A percentile compares a stretch with the other conserved stretches of the same genome.
phyloP scores from a whole-genome alignment of 2,888 invertebrate genomes.

The Sminthurinus aureus region DNA sequence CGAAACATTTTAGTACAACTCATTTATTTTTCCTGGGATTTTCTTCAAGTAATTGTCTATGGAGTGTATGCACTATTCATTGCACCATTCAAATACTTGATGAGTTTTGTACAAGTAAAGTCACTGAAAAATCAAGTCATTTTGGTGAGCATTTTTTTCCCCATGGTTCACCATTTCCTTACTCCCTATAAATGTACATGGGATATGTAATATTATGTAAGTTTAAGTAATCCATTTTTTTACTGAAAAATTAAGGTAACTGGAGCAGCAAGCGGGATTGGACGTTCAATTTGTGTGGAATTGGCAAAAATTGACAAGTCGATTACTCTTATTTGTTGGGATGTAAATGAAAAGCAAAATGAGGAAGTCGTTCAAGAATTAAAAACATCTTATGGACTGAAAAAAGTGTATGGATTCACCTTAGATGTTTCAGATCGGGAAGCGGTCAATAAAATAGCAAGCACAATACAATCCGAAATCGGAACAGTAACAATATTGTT shows the following conservation, averaged over 20 bases:
- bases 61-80: too few species aligned
- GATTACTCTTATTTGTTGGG: not conserved
- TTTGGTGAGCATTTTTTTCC: too few species aligned
- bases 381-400: not conserved
- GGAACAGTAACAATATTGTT: not conserved
- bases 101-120: too few species aligned
- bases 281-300: not conserved
- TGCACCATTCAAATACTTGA: too few species aligned
- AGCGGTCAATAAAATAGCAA: not conserved
- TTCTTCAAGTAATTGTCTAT: too few species aligned
- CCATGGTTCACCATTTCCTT: too few species aligned
- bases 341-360: not conserved
- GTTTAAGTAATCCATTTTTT: not conserved
- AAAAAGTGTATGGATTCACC: not conserved
- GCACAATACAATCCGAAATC: not conserved
- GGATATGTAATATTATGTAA: too few species aligned
- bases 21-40: too few species aligned
- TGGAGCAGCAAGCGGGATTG: not conserved
- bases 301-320: not conserved
- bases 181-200: too few species aligned
- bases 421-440: not conserved
- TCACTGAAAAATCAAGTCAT: too few species aligned
- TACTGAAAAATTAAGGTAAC: not conserved
- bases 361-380: not conserved
- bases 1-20: too few species aligned